Evolutionary conservation across 2,888 invertebrate species (phyloP).

Genomic region (Rhorus exstirpatorius): DNA sequence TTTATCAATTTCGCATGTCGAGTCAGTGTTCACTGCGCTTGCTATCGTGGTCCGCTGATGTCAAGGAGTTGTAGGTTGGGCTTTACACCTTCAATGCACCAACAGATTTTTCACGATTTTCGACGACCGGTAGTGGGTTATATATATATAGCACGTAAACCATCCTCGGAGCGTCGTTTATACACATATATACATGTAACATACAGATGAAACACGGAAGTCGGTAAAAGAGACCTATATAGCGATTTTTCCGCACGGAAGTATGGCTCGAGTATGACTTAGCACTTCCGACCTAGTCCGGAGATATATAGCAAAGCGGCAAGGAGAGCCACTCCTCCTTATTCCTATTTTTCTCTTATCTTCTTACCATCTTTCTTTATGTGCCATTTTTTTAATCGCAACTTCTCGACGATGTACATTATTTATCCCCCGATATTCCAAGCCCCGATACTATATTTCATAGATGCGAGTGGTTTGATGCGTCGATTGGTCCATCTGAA

Average conservation of each 20-base stretch:
- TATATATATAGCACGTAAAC: background rate
- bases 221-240: conserved; percentile 27
- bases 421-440: conserved; percentile 58
- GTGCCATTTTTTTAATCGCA: conserved; percentile 54
- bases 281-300: conserved; percentile 79
- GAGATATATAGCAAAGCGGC: conserved; percentile 38
- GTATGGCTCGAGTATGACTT: conserved; percentile 80
- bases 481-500: conserved; percentile 35
- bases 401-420: conserved; percentile 44
- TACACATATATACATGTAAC: background rate
- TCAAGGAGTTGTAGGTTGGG: background rate
- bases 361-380: conserved; percentile 16
- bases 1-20: conserved; percentile 76
- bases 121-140: conserved; percentile 10
- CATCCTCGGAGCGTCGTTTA: conserved; percentile 6
- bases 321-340: conserved; percentile 40
- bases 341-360: conserved; percentile 34
- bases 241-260: conserved; percentile 74
- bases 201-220: conserved; percentile 7
- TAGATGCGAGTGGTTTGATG: conserved; percentile 26
- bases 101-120: conserved; percentile 48
- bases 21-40: conserved; percentile 30
- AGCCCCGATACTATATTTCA: conserved; percentile 42
- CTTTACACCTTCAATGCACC: conserved; percentile 15
- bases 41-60: conserved; percentile 8